A percentile compares a stretch with the other conserved stretches of the same genome.
These are phyloP conservation scores for Tetranychus urticae DNA, from an alignment of 1,140 invertebrate genomes.

Conservation along the genomic window DNA sequence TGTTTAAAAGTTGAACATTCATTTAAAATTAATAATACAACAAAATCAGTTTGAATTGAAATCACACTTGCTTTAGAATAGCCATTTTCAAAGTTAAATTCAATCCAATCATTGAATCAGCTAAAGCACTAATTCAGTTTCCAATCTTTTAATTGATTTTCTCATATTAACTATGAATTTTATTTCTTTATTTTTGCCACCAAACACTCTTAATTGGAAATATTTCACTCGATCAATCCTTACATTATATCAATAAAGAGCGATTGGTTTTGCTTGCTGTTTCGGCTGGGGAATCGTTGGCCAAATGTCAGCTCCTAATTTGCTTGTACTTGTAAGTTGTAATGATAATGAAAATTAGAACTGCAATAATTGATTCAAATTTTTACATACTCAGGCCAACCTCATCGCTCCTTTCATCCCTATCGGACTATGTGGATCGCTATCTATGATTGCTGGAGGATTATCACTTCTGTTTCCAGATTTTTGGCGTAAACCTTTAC, in stretches of 20 bases:
- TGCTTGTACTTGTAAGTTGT: slow-evolving; percentile 7
- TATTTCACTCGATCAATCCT: not conserved
- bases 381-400: not conserved
- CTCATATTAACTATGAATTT: no score
- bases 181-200: no score
- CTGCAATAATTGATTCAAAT: not conserved
- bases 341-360: not conserved
- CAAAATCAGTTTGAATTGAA: no score
- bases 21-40: no score
- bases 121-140: no score
- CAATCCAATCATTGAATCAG: no score
- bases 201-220: not conserved
- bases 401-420: slow-evolving; percentile 5
- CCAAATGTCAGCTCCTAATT: slow-evolving; percentile 8
- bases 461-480: slow-evolving; percentile 10
- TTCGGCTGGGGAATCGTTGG: slow-evolving; percentile 9
- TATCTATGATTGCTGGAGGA: slow-evolving; percentile 8
- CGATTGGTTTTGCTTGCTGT: slow-evolving; percentile 11
- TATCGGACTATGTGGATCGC: slow-evolving; percentile 8
- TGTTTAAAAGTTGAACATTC: no score
- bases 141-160: no score
- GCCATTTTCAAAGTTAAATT: no score
- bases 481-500: slow-evolving; percentile 8
- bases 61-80: no score
- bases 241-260: slow-evolving; percentile 1